Conservation (phyloP, 2,113 vertebrate species). For the Eleginops maclovinus region DNA sequence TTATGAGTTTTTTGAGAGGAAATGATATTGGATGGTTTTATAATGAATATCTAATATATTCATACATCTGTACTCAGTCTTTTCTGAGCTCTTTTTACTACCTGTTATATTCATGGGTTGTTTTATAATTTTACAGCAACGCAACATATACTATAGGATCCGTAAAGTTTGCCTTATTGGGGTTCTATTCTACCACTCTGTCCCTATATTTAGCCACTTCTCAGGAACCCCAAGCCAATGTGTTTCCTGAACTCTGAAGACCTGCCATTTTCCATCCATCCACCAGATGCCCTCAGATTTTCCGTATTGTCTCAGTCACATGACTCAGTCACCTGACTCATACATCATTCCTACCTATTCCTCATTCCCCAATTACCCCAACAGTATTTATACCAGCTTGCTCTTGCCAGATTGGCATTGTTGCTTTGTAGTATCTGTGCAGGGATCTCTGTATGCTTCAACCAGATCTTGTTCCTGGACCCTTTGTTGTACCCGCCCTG, state of each 20-base stretch:
- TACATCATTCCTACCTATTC: neutral
- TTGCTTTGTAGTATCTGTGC: neutral
- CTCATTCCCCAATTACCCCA: neutral
- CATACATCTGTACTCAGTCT: neutral
- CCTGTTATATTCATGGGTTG: neutral
- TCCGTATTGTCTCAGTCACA: neutral
- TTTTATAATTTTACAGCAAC: neutral
- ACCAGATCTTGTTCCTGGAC: neutral
- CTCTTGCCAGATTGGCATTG: neutral
- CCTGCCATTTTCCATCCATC: neutral
- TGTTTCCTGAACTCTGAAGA: neutral
- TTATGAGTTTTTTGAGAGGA: neutral
- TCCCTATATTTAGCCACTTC: neutral
- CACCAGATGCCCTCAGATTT: neutral
- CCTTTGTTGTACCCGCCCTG: neutral
- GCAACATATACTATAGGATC: neutral
- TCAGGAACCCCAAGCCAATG: neutral
- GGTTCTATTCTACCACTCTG: neutral
- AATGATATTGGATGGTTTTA: neutral
- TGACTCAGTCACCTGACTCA: neutral
- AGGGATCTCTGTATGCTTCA: neutral
- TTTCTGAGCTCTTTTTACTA: neutral
- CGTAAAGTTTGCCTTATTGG: neutral
- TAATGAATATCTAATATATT: neutral
- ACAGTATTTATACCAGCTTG: neutral